Evolutionary conservation across 2,888 invertebrate genomes (phyloP), one percentile per base, ranked within the genome.

Genomic region (Epicampocera succincta): DNA sequence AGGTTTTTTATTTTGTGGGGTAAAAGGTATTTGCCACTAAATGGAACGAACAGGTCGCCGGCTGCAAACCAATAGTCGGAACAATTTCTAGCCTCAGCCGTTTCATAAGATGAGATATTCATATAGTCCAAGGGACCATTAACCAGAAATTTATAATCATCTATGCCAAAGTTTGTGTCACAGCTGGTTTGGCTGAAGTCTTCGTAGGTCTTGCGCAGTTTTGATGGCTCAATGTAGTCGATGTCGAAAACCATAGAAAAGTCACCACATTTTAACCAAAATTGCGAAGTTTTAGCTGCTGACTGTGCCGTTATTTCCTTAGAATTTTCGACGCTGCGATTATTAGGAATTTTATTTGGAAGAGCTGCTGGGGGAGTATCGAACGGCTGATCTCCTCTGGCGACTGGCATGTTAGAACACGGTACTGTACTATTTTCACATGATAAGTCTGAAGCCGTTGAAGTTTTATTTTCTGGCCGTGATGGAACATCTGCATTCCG

Each of bases 171-270:
- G n/a, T n/a, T n/a, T n/a, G n/a, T n/a, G n/a, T n/a, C n/a, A n/a
- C n/a, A n/a, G n/a, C n/a, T n/a, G n/a, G 87, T 88, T 56, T 89
- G 89, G 0, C 85, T 85, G n/a, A 90, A 90, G 44, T 88, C 88
- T 15, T 90, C 86, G 50, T 88, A 86, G 0, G 89, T 84, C 21
- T 87, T 73, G 12, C 86, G 86, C 33, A 90, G 19, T 1, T 88
- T 86, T 2, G 87, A 87, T 0, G 75, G 40, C 0, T 86, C 52
- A 40, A 86, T 85, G 58, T 85, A 82, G 3, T 85, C 79, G n/a
- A 90, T 85, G 0, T 89, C 86, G 69, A 89, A 44, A 0, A 86
- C 85, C 5, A 90, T 78, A 0, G 86, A 87, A 11, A 88, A 87
- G 15, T 88, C 88, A 0, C 88, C 88, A 3, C 86, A 85, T 4